Conservation (phyloP, 1,140 invertebrate genomes). For the Homalodisca vitripennis region DNA sequence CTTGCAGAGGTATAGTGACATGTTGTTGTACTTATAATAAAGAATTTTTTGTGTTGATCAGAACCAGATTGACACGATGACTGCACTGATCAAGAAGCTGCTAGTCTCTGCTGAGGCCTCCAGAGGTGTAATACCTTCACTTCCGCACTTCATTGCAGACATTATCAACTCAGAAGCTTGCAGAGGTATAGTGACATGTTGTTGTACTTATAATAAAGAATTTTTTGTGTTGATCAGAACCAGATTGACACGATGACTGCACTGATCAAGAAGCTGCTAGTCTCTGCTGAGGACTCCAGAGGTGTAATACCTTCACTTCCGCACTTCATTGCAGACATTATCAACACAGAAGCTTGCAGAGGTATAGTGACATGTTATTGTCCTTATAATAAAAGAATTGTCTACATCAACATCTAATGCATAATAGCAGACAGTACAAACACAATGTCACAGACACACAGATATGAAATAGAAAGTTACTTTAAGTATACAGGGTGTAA, state of each 20-base stretch:
- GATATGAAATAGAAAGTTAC: too few relatives aligned
- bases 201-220: too few relatives aligned
- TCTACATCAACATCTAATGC: too few relatives aligned
- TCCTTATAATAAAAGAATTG: too few relatives aligned
- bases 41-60: too few relatives aligned
- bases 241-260: not conserved
- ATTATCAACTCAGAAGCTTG: conserved; percentile 2
- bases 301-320: not conserved
- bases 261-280: not conserved
- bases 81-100: not conserved
- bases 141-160: not conserved
- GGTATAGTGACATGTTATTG: too few relatives aligned
- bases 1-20: conserved; percentile 13
- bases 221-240: too few relatives aligned
- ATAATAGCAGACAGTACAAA: too few relatives aligned
- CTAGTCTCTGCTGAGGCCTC: not conserved
- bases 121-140: not conserved
- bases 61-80: not conserved
- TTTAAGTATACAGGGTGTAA: too few relatives aligned
- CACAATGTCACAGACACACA: too few relatives aligned
- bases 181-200: conserved; percentile 7
- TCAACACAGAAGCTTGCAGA: conserved; percentile 3
- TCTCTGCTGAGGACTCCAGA: not conserved
- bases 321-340: not conserved
- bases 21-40: too few relatives aligned